Conservation (phyloP, 1,140 invertebrate species). For the Trichonephila clavipes region DNA sequence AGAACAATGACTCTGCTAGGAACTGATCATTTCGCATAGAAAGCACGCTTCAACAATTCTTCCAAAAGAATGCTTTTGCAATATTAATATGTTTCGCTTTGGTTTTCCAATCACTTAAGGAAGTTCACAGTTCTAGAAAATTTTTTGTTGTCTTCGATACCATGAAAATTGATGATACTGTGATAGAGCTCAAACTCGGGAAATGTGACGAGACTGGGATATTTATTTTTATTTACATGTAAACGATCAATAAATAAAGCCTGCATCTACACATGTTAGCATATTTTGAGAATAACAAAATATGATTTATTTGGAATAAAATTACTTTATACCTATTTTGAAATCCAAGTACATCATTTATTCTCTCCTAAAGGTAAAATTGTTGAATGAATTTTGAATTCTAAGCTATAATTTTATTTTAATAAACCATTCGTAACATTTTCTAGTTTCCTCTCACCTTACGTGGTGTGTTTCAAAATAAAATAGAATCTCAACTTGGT, state of each 20-base stretch:
- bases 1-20: not conserved
- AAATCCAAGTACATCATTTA: no score
- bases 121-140: not conserved
- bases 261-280: not conserved
- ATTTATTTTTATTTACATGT: not conserved
- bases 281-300: no score
- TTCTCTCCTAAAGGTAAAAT: no score
- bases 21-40: not conserved
- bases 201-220: not conserved
- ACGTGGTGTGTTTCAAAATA: no score
- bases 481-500: no score
- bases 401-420: no score
- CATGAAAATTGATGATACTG: not conserved
- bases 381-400: no score
- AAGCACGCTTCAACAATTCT: not conserved
- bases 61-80: not conserved
- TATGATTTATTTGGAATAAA: no score
- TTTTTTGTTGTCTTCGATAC: not conserved
- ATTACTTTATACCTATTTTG: no score
- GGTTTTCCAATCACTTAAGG: conserved; percentile 7
- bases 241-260: not conserved
- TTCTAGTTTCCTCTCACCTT: no score
- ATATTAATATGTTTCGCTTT: conserved; percentile 11
- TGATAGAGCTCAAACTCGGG: not conserved
- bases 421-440: no score